These are phyloP conservation scores for Poecilia velifera DNA, from an alignment of 2,797 vertebrate species.

Conservation along the genomic window DNA sequence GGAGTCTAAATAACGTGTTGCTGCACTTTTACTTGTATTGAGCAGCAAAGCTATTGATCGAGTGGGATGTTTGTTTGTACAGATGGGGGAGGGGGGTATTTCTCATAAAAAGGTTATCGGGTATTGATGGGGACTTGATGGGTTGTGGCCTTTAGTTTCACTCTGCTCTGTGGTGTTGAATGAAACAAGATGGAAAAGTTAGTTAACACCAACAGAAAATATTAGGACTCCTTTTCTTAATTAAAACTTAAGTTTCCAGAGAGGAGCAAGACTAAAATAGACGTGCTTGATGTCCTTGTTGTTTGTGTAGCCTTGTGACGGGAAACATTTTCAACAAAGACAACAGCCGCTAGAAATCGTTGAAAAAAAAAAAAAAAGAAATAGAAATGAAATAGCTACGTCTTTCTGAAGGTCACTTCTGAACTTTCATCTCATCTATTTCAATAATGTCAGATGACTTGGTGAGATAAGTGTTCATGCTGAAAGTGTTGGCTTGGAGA, in stretches of 20 bases:
- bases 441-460: not conserved
- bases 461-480: not conserved
- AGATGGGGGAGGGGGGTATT: slow-evolving; percentile 27
- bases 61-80: slow-evolving; percentile 49
- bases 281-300: not conserved
- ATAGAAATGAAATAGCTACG: not conserved
- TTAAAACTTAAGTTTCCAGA: not conserved
- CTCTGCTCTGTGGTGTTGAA: slow-evolving; percentile 9
- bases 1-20: slow-evolving; percentile 34
- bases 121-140: slow-evolving; percentile 61
- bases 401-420: not conserved
- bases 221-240: not conserved
- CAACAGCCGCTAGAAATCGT: not conserved
- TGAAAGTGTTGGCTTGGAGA: too few relatives aligned
- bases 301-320: too few relatives aligned
- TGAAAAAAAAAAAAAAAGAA: not conserved
- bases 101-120: slow-evolving; percentile 64
- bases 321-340: not conserved
- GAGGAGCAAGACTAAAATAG: not conserved
- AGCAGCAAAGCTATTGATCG: slow-evolving; percentile 50
- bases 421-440: not conserved
- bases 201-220: not conserved
- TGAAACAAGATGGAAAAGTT: slow-evolving; percentile 2
- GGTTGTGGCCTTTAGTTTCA: slow-evolving; percentile 55
- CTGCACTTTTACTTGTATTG: slow-evolving; percentile 53